Base-by-base conservation (phyloP, 2,888 invertebrate species). In the Clepsis dumicolana region DNA sequence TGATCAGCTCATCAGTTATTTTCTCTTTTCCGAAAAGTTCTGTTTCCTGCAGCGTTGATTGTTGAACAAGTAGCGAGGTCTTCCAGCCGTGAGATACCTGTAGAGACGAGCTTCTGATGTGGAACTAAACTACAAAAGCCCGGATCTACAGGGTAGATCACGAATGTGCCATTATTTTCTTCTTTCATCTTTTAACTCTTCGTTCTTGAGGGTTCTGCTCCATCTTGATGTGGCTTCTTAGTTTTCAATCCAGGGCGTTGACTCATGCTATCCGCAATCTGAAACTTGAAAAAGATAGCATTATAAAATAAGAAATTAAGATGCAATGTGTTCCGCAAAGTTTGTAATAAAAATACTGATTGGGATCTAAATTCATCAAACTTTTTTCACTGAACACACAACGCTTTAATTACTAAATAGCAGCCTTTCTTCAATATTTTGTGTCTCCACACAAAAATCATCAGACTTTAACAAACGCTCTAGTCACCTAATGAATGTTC, bases 61-160 rank as follows among this genome's bases (percentile, higher is more conserved):
- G 54, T 61, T 64, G 70, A 67, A 65, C 78, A 84, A 94, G 96
- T 95, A 95, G 96, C 95, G 96, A 95, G 96, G 96, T 96, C 96
- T 96, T 96, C 96, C 96, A 96, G 97, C 98, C 98, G 98, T 98
- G 98, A 98, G 98, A 98, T 98, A 98, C 98, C 98, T 98, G 98
- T 98, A 98, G 98, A 98, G 98, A 98, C 98, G 98, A 98, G 98
- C 98, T 98, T 98, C 98, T 98, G 98, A 98, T 96, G 93, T 94
- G 92, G 95, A 95, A 95, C 96, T 95, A 96, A 96, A 97, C 97
- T 97, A 98, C 98, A 98, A 98, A 98, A 98, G 98, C 98, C 98
- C 98, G 98, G 98, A 98, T 98, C 98, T 98, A 98, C 98, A 98
- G 98, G 98, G 98, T 98, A 98, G 98, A 97, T 98, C 98, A 98